Conservation (phyloP, 2,888 invertebrate genomes). For the Pandemis corylana region DNA sequence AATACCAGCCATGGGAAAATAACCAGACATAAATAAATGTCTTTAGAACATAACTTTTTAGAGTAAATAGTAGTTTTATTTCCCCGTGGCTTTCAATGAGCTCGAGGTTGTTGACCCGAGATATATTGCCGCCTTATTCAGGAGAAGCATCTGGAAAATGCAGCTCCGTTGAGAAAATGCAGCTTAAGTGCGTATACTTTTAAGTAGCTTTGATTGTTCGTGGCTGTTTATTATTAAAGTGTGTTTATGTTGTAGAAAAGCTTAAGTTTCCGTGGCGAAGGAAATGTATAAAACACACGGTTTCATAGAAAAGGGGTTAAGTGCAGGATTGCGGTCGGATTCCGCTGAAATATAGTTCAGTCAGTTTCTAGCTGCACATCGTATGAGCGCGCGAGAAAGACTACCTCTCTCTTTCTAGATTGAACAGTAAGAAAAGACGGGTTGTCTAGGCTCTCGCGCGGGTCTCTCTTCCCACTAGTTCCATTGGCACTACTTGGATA, state of each 20-base stretch:
- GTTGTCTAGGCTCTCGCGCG: no score
- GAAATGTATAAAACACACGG: not conserved
- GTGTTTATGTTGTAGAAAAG: not conserved
- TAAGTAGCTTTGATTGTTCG: conserved; percentile 6
- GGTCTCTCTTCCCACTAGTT: no score
- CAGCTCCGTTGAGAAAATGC: conserved; percentile 13
- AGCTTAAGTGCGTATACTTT: conserved; percentile 15
- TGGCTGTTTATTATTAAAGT: conserved; percentile 13
- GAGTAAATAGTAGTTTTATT: conserved; percentile 15
- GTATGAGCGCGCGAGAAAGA: no score
- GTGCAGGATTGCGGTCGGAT: not conserved
- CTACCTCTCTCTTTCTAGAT: no score
- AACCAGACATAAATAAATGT: not conserved
- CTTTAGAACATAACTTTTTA: not conserved
- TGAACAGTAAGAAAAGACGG: no score
- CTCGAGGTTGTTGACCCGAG: conserved; percentile 14
- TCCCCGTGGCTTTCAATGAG: conserved; percentile 23
- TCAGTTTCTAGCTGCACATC: not conserved
- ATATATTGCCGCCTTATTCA: conserved; percentile 5
- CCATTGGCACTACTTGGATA: no score
- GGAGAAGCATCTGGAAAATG: conserved; percentile 19
- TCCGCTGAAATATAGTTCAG: not conserved
- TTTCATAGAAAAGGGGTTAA: not conserved
- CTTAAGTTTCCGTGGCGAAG: not conserved
- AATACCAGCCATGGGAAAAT: not conserved